Conservation (phyloP, 1,140 invertebrate species). For the Sesamia nonagrioides region DNA sequence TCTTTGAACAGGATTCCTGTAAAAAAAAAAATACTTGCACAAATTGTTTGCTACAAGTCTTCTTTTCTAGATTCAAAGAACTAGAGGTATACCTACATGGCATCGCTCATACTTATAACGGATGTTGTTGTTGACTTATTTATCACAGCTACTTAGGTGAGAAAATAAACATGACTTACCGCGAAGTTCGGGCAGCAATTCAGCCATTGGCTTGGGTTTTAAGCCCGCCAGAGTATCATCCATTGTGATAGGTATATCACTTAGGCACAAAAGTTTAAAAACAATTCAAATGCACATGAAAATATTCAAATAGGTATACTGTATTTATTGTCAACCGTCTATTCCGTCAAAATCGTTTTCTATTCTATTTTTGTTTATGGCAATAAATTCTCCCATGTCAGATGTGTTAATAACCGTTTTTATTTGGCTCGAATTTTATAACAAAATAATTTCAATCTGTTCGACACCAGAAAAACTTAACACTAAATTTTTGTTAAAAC, state of each 20-base stretch:
- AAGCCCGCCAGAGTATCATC: slow-evolving; percentile 64
- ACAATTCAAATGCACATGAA: slow-evolving; percentile 18
- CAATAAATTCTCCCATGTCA: no score
- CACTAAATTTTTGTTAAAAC: no score
- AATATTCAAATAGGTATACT: slow-evolving; percentile 38
- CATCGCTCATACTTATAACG: not conserved
- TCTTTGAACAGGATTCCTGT: slow-evolving; percentile 71
- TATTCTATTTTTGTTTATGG: no score
- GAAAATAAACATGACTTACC: slow-evolving; percentile 54
- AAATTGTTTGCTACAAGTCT: not conserved
- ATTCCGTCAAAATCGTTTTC: slow-evolving; percentile 48
- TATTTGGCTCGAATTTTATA: no score
- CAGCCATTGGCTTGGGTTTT: slow-evolving; percentile 69
- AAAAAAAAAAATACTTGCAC: slow-evolving; percentile 42
- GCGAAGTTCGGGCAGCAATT: slow-evolving; percentile 69
- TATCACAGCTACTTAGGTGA: no score
- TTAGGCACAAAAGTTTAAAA: not conserved
- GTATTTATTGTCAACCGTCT: slow-evolving; percentile 47
- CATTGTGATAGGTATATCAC: slow-evolving; percentile 52
- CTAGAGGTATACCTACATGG: not conserved
- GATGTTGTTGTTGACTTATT: not conserved
- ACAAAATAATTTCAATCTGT: no score
- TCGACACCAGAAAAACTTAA: no score
- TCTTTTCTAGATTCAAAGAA: not conserved
- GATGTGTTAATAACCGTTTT: no score